Percentiles rank a stretch among this genome's conserved stretches.
These are phyloP conservation scores for Glaucidium brasilianum DNA, from an alignment of 2,113 vertebrate species.

Conservation along the genomic window DNA sequence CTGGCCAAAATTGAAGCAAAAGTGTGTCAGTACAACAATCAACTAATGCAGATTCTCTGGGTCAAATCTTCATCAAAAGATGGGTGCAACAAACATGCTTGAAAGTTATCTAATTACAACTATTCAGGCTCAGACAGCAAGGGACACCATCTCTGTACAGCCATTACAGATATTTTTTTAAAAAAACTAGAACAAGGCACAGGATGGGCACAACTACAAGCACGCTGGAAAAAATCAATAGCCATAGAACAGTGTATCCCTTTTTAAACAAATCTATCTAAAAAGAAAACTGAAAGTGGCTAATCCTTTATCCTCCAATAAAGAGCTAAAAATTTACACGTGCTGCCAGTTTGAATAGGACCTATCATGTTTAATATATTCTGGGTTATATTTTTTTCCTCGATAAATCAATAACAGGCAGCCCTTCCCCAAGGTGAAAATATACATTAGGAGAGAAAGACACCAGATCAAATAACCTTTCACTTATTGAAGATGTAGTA, in stretches of 20 bases:
- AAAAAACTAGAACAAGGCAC: background rate
- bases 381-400: slow-evolving; percentile 34
- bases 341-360: slow-evolving; percentile 22
- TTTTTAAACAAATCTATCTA: slow-evolving; percentile 15
- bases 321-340: slow-evolving; percentile 22
- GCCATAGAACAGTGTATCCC: background rate
- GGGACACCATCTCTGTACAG: background rate
- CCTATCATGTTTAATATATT: slow-evolving; percentile 17
- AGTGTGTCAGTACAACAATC: background rate
- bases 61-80: background rate
- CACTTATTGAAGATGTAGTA: background rate
- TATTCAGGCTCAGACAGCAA: background rate
- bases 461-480: background rate
- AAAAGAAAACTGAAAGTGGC: background rate
- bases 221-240: slow-evolving; percentile 22
- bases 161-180: background rate
- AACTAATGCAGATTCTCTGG: background rate
- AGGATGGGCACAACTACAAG: background rate
- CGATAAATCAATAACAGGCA: slow-evolving; percentile 43
- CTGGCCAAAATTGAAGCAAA: slow-evolving; percentile 39
- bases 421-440: slow-evolving; percentile 51
- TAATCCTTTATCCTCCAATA: slow-evolving; percentile 22
- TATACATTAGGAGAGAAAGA: slow-evolving; percentile 41
- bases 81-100: background rate
- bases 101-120: slow-evolving; percentile 7